A percentile compares a stretch with the other conserved stretches of the same genome.
Evolutionary conservation across 1,140 invertebrate genomes (phyloP).

Genomic region (Ips typographus): DNA sequence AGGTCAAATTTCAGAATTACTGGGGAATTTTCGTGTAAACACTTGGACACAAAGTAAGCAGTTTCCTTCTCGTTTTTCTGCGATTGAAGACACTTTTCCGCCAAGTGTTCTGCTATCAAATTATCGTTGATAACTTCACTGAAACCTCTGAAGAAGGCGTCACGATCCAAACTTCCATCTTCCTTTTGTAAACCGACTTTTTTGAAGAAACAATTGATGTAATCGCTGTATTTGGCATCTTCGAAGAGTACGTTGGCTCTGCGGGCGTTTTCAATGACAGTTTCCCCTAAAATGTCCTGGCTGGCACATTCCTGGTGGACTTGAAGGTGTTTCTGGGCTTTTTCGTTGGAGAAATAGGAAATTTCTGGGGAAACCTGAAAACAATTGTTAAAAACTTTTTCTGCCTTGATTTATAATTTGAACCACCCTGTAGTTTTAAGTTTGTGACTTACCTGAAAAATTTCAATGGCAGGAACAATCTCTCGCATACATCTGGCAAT

Average conservation of each 20-base stretch:
- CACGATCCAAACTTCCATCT: slow-evolving; percentile 21
- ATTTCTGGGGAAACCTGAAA: slow-evolving; percentile 17
- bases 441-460: slow-evolving; percentile 21
- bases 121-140: slow-evolving; percentile 4
- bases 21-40: slow-evolving; percentile 26
- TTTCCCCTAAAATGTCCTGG: slow-evolving; percentile 9
- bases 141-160: slow-evolving; percentile 13
- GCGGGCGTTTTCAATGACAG: slow-evolving; percentile 11
- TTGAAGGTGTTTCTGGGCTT: slow-evolving; percentile 22
- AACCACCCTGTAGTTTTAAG: no score
- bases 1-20: background rate
- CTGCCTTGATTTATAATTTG: no score
- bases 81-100: slow-evolving; percentile 19
- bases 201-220: slow-evolving; percentile 26
- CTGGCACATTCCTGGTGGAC: slow-evolving; percentile 20
- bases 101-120: slow-evolving; percentile 10
- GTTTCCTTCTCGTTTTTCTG: slow-evolving; percentile 30
- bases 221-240: slow-evolving; percentile 27
- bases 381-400: background rate
- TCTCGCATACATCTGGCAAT: slow-evolving; percentile 31
- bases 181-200: slow-evolving; percentile 25
- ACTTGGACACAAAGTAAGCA: slow-evolving; percentile 20
- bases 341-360: slow-evolving; percentile 24
- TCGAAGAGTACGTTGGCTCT: slow-evolving; percentile 35
- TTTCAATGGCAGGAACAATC: slow-evolving; percentile 17